phyloP scores from a whole-genome alignment of 1,140 invertebrate genomes.

The Drosophila virilis region DNA sequence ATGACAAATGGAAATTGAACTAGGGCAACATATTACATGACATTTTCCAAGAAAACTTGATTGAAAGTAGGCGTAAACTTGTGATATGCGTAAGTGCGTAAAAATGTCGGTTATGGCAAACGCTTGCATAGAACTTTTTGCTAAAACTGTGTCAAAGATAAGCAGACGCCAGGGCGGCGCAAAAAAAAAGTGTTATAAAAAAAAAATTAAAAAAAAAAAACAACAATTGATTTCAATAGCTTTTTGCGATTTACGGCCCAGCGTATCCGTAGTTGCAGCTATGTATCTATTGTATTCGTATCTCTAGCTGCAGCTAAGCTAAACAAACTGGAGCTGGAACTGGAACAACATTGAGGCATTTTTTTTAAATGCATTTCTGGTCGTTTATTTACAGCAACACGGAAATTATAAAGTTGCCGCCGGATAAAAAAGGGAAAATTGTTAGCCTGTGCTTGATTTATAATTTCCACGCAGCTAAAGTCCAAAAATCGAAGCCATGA shows the following conservation, averaged over 20 bases:
- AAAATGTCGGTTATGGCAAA: conserved; percentile 5
- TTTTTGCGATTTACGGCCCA: conserved; percentile 57
- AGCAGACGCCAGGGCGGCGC: conserved; percentile 30
- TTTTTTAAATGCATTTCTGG: conserved; percentile 47
- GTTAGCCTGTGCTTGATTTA: conserved; percentile 51
- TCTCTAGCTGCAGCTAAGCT: conserved; percentile 50
- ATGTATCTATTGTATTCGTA: conserved; percentile 37
- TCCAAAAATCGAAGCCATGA: conserved; percentile 19
- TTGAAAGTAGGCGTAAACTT: conserved; percentile 26
- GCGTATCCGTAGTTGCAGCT: conserved; percentile 39
- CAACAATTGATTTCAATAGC: conserved; percentile 30
- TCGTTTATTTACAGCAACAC: conserved; percentile 66
- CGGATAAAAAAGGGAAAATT: conserved; percentile 43
- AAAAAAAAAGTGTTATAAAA: conserved; percentile 19
- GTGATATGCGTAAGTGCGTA: conserved; percentile 18
- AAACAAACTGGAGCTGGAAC: conserved; percentile 52
- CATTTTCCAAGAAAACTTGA: conserved; percentile 1
- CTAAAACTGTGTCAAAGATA: conserved; percentile 50
- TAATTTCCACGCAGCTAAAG: conserved; percentile 53
- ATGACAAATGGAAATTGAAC: conserved; percentile 13
- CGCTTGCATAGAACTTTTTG: conserved; percentile 6
- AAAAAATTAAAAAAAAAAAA: neutral
- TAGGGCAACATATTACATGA: neutral
- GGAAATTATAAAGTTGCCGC: conserved; percentile 75
- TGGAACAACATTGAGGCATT: conserved; percentile 25